Conservation (phyloP, 2,113 vertebrate genomes). For the Nesogale talazaci region DNA sequence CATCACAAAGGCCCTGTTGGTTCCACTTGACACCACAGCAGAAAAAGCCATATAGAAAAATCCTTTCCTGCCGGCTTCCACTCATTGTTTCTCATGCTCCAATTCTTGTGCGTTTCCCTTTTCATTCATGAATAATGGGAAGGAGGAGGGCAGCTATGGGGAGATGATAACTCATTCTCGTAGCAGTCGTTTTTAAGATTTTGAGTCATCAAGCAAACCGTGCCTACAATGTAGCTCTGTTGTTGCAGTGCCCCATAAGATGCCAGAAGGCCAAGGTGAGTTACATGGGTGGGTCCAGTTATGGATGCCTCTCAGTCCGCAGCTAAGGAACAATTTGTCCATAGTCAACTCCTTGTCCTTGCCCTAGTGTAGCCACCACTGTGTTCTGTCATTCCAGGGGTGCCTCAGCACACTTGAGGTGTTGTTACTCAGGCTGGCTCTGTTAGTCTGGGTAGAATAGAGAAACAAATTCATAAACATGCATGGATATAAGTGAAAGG, state of each 20-base stretch:
- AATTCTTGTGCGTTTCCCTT: not conserved
- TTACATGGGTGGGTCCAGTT: too few relatives aligned
- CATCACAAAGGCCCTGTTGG: not conserved
- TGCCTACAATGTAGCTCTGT: not conserved
- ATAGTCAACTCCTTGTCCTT: not conserved
- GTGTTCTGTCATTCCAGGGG: not conserved
- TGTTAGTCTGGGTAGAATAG: too few relatives aligned
- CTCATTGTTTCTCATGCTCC: not conserved
- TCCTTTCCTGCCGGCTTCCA: not conserved
- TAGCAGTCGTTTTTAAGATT: not conserved
- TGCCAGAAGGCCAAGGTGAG: not conserved
- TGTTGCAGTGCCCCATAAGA: too few relatives aligned
- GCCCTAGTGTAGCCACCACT: not conserved
- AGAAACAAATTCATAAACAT: too few relatives aligned
- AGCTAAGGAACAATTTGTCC: not conserved
- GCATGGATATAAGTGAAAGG: too few relatives aligned
- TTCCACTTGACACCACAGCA: accelerated
- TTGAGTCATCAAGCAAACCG: not conserved
- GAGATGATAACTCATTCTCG: not conserved
- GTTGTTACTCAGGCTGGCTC: not conserved
- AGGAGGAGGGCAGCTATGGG: not conserved
- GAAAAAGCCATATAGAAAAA: not conserved
- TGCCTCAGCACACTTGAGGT: not conserved
- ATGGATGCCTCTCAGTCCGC: not conserved
- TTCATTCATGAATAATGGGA: not conserved